These are phyloP conservation scores for Drosophila fulvimacula DNA, from an alignment of 2,888 invertebrate species.

Conservation along the genomic window DNA sequence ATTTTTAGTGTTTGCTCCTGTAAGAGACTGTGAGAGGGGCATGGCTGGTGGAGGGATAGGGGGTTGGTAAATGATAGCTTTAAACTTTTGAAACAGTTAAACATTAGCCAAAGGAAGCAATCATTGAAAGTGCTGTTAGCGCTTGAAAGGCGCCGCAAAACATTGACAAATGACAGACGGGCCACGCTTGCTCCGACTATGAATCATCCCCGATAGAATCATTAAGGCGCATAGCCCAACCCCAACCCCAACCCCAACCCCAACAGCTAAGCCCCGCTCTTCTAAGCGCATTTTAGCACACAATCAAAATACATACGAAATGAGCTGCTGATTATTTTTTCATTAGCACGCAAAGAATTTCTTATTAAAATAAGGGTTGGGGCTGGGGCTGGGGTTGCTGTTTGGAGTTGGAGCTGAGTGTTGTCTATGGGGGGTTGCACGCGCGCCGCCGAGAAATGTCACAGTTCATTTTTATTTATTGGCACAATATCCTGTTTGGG, in stretches of 20 bases:
- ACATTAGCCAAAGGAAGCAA: slow-evolving; percentile 37
- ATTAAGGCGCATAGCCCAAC: slow-evolving; percentile 23
- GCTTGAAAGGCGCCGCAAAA: slow-evolving; percentile 15
- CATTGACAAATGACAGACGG: slow-evolving; percentile 64
- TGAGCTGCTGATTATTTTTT: slow-evolving; percentile 76
- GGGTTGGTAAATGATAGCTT: slow-evolving; percentile 20
- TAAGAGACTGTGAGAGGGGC: not conserved
- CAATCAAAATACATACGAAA: slow-evolving; percentile 78
- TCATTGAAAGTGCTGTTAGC: slow-evolving; percentile 58
- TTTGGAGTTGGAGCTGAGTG: not conserved
- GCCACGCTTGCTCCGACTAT: slow-evolving; percentile 25
- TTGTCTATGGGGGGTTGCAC: slow-evolving; percentile 15
- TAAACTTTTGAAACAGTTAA: slow-evolving; percentile 15
- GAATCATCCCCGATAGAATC: slow-evolving; percentile 59
- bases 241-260: not conserved
- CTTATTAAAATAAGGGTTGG: slow-evolving; percentile 23
- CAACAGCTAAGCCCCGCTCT: not conserved
- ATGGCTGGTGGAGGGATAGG: no score
- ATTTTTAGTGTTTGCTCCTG: slow-evolving; percentile 27
- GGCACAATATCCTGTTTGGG: slow-evolving; percentile 54
- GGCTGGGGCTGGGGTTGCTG: not conserved
- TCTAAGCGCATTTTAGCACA: slow-evolving; percentile 60
- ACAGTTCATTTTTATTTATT: slow-evolving; percentile 77
- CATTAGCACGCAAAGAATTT: slow-evolving; percentile 68
- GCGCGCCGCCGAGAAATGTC: slow-evolving; percentile 61